Conservation (phyloP, 1,140 invertebrate species). For the Ceratitis capitata region DNA sequence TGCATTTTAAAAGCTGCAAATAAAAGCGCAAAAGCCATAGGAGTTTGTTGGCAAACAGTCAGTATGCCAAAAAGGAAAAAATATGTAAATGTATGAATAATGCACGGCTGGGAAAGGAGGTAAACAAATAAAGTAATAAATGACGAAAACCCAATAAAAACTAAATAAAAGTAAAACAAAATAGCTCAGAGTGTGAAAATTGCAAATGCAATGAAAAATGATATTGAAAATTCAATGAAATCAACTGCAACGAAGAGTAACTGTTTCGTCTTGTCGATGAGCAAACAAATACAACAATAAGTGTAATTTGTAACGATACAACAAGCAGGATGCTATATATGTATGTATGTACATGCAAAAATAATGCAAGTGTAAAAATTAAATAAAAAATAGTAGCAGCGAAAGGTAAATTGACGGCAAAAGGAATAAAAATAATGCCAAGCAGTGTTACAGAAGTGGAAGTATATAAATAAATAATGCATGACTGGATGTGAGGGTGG, state of each 20-base stretch:
- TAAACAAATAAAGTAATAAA: not conserved
- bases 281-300: slow-evolving; percentile 35
- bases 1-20: not conserved
- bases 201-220: not conserved
- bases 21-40: not conserved
- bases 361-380: not conserved
- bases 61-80: not conserved
- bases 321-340: not conserved
- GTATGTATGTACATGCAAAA: not conserved
- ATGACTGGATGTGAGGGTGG: not conserved
- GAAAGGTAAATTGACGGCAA: not conserved
- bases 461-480: not conserved
- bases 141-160: too few species aligned
- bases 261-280: not conserved
- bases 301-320: slow-evolving; percentile 1
- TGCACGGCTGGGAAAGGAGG: not conserved
- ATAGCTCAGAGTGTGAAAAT: not conserved
- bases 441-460: too few species aligned
- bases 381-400: not conserved
- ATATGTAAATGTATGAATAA: not conserved
- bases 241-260: slow-evolving; percentile 31
- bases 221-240: slow-evolving; percentile 14
- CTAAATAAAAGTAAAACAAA: not conserved
- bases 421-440: not conserved
- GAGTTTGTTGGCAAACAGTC: too few species aligned